These are phyloP conservation scores for Nomada ruficornis DNA, from an alignment of 2,888 invertebrate genomes.

Conservation along the genomic window DNA sequence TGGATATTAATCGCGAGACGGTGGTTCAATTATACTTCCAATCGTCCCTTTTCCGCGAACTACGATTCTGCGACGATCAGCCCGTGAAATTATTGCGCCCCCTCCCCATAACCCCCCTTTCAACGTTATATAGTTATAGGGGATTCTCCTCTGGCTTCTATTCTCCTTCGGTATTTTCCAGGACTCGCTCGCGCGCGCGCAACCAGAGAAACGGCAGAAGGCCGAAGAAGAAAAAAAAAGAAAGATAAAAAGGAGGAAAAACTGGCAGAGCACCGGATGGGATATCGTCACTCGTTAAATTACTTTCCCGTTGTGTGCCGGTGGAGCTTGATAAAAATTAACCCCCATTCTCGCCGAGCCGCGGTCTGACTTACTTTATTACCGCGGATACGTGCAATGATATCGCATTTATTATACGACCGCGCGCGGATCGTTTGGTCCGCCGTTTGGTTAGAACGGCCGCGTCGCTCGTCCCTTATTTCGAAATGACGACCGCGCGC, in stretches of 20 bases:
- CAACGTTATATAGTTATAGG: constrained; percentile 55
- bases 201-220: constrained; percentile 58
- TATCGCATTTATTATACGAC: constrained; percentile 38
- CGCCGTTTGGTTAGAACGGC: constrained; percentile 1
- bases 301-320: constrained; percentile 49
- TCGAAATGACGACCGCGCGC: constrained; percentile 39
- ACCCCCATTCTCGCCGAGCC: constrained; percentile 34
- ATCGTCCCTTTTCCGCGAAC: constrained; percentile 67
- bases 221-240: constrained; percentile 37
- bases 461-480: constrained; percentile 37
- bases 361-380: constrained; percentile 40
- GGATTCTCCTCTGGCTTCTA: constrained; percentile 41
- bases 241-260: constrained; percentile 18
- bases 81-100: constrained; percentile 71
- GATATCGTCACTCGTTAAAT: constrained; percentile 75
- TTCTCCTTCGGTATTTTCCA: constrained; percentile 55
- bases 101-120: background rate
- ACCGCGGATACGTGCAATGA: constrained; percentile 33
- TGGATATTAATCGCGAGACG: constrained; percentile 75
- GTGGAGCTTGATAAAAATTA: constrained; percentile 61
- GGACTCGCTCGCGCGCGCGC: constrained; percentile 41
- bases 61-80: constrained; percentile 67
- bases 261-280: constrained; percentile 48
- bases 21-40: constrained; percentile 76
- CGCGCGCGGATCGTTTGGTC: constrained; percentile 7